Evolutionary conservation across 2,113 vertebrate genomes (phyloP), one percentile per base, ranked within the genome.

Genomic region (Struthio camelus): DNA sequence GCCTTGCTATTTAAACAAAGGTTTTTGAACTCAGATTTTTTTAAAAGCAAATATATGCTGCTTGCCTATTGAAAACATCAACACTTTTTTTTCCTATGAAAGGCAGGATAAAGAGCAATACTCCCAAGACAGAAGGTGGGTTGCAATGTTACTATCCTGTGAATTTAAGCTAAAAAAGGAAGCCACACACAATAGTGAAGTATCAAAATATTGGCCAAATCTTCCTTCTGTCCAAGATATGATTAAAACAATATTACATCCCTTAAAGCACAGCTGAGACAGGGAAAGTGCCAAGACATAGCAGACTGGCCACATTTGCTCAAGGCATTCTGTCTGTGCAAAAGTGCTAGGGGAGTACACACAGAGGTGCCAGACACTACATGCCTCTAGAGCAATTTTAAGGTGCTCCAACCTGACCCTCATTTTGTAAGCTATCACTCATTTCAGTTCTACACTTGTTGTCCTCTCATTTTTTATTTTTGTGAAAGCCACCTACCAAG

Each of bases 1-100:
- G 36, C 42, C 53, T 40, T 91, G 40, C 64, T 94, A 93, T 87
- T 95, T 93, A 94, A 94, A 94, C 72, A 23, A 95, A 73, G 28
- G 30, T 46, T 71, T 87, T 75, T 32, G 5, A 92, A 72, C 82
- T 89, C 50, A 34, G 25, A 50, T 46, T 75, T 92, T 46, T 83
- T 90, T 69, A 10, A 88, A 93, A 89, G 81, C 67, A 84, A 95
- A 91, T 94, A 23, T 83, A 32, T 76, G 25, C 62, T 59, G 81
- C 51, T 89, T 81, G 30, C 22, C 80, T 72, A 6, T 2, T 92
- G 64, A 94, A 95, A 94, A 62, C 32, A 79, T 62, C n/a, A 46
- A 64, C 50, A 56, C 34, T 40, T 83, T 58, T 73, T 91, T 81
- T 89, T 34, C 30, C 50, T 91, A 5, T 40, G 56, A 92, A 91